These are phyloP conservation scores for Agrotis segetum DNA, from an alignment of 2,888 invertebrate genomes.

Conservation along the genomic window DNA sequence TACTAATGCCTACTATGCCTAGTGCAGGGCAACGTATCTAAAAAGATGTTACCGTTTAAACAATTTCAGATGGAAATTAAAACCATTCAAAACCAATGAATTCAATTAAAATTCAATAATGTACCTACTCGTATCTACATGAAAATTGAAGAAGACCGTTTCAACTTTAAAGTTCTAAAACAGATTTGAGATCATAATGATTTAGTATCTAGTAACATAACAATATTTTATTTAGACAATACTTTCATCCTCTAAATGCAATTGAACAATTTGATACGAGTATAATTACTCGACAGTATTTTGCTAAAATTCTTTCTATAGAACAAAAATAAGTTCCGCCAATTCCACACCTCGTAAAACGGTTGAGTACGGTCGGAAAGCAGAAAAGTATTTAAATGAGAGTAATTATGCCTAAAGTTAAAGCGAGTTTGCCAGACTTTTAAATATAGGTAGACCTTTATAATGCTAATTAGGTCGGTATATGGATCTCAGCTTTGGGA, in stretches of 20 bases:
- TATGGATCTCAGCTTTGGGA: constrained; percentile 14
- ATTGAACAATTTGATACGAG: neutral
- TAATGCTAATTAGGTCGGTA: constrained; percentile 39
- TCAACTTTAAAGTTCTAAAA: no score
- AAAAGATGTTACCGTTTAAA: no score
- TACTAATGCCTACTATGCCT: no score
- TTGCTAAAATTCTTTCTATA: constrained; percentile 5
- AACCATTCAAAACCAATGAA: no score
- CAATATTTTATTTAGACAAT: neutral
- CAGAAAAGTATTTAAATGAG: constrained; percentile 76
- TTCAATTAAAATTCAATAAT: no score
- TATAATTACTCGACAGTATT: constrained; percentile 7
- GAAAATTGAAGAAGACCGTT: no score
- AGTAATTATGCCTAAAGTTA: constrained; percentile 74
- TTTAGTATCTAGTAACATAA: neutral
- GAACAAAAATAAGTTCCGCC: constrained; percentile 19
- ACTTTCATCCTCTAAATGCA: neutral
- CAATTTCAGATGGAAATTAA: no score
- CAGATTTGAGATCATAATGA: neutral
- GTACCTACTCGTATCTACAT: no score
- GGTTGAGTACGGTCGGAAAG: constrained; percentile 57
- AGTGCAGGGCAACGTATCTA: no score
- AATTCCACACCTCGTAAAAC: constrained; percentile 43
- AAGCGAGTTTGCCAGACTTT: constrained; percentile 47
- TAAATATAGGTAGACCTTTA: constrained; percentile 44